Percentiles rank a stretch among this genome's conserved stretches.
Conservation (phyloP, 2,888 invertebrate genomes). For the Vanessa cardui region DNA sequence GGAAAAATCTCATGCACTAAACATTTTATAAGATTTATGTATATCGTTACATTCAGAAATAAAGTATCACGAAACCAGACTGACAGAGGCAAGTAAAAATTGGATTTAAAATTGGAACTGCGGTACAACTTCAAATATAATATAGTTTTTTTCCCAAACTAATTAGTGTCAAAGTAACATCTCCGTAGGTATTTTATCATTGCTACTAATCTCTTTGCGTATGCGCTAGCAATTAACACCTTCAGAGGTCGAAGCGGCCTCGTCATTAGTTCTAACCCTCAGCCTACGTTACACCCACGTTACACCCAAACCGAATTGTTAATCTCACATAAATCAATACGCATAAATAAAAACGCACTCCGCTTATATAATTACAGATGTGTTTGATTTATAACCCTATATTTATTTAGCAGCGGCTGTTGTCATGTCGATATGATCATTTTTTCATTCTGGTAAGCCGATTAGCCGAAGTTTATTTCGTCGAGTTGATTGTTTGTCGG, state of each 20-base stretch:
- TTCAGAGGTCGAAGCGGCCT: slow-evolving; percentile 54
- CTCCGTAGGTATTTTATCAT: not conserved
- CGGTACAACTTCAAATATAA: no score
- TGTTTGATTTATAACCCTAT: slow-evolving; percentile 62
- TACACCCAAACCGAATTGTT: slow-evolving; percentile 43
- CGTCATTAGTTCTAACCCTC: slow-evolving; percentile 54
- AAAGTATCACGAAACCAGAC: no score
- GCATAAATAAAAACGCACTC: slow-evolving; percentile 49
- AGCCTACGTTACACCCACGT: slow-evolving; percentile 58
- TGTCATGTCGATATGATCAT: slow-evolving; percentile 40
- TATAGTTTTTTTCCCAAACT: no score
- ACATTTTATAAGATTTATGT: no score
- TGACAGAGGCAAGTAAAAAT: no score
- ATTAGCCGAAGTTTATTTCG: slow-evolving; percentile 26
- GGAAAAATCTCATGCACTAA: no score
- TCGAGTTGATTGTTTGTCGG: not conserved
- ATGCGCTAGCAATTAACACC: slow-evolving; percentile 62
- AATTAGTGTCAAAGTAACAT: not conserved
- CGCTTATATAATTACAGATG: slow-evolving; percentile 59
- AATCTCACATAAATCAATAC: slow-evolving; percentile 57
- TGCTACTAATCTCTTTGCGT: slow-evolving; percentile 39
- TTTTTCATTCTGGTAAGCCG: slow-evolving; percentile 27
- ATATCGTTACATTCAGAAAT: no score
- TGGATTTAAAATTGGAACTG: no score
- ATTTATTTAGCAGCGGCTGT: slow-evolving; percentile 55